Evolutionary conservation across 2,113 vertebrate species (phyloP).

Genomic region (Pollimyrus isidori): DNA sequence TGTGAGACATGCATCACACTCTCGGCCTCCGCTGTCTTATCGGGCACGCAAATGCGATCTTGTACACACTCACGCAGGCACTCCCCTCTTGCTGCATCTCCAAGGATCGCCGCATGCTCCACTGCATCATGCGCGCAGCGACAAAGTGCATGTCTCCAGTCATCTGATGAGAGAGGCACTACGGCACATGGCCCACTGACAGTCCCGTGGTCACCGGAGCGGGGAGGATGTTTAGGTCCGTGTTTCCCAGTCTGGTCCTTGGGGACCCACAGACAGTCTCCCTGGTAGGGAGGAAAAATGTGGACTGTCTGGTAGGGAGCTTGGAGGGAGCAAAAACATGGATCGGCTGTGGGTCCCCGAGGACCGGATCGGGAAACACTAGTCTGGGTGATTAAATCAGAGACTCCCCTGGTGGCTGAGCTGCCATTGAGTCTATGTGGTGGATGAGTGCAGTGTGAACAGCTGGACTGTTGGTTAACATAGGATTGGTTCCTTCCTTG

Average conservation of each 20-base stretch:
- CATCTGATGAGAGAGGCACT: background rate
- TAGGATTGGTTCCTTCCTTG: background rate
- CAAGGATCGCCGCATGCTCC: background rate
- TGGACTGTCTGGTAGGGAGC: background rate
- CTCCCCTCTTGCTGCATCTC: background rate
- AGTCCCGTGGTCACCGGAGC: background rate
- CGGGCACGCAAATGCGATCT: background rate
- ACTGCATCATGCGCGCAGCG: background rate
- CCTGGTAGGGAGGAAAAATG: background rate
- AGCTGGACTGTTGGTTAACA: background rate
- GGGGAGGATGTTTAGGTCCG: background rate
- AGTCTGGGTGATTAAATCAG: background rate
- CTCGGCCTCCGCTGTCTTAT: background rate
- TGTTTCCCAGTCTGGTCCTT: background rate
- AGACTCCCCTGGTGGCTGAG: background rate
- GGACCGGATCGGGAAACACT: background rate
- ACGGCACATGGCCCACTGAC: background rate
- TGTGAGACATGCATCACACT: background rate
- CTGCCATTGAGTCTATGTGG: background rate
- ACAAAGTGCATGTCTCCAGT: background rate
- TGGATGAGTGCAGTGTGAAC: background rate
- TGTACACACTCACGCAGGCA: background rate
- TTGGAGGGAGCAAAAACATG: background rate
- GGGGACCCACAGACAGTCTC: background rate
- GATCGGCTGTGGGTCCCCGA: background rate